Base-by-base conservation (phyloP, 2,797 vertebrate species). In the Macroramphosus scolopax region DNA sequence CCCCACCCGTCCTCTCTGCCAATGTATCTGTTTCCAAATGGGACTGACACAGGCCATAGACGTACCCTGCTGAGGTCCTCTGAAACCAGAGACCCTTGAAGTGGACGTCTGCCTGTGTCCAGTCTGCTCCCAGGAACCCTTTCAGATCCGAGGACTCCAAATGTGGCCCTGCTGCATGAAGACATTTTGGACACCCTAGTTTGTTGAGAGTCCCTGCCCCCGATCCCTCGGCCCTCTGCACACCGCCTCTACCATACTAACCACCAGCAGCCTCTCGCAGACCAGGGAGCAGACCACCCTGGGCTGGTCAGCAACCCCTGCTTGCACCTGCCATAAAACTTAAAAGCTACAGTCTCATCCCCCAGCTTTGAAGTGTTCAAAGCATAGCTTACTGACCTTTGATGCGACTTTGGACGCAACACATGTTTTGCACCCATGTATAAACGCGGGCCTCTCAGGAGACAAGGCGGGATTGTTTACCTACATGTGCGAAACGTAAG, bases 41-140 rank as follows among this genome's bases (percentile, higher is more conserved):
- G 70, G 77, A 70, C 66, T 66, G 77, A 82, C 88, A 66, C 78
- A 87, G 87, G 87, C 87, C 88, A 78, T 79, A 81, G 89, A 89
- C 87, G 78, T 87, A 90, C 89, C 95, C 95, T 93, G 94, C 95
- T 98, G 96, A 83, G 95, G 91, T 88, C 82, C 86, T 87, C 90
- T 98, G 97, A 96, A 98, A 98, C 89, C 77, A 91, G 94, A 98
- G 94, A 98, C 85, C 89, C 92, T 97, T 99, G 95, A 99, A 94
- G 95, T 98, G 93, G 94, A 93, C 68, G 92, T 95, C 90, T 90
- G 90, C 80, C 78, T 89, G 87, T 65, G 91, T 91, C 91, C 89
- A 88, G 89, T 91, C 87, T 87, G 73, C 68, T 79, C 78, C 76
- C 69, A 65, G 85, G 81, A 88, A 88, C 76, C 82, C 87, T 86